Base-by-base conservation (phyloP, 2,113 vertebrate species). In the Madoqua kirkii region DNA sequence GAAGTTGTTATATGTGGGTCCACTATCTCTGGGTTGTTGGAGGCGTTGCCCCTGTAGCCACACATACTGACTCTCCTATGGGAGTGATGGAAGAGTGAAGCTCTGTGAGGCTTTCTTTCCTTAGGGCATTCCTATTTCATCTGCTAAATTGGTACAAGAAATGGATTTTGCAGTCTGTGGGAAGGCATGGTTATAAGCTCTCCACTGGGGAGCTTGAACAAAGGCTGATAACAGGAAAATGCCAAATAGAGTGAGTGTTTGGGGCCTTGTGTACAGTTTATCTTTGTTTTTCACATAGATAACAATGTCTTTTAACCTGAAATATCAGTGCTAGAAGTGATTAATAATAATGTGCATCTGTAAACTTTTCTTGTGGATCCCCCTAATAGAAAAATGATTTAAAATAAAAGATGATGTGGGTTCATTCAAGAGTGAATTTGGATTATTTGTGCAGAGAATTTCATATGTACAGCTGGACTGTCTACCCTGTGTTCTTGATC, bases 321-420 rank as follows among this genome's bases (percentile, higher is more conserved):
- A 89, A 36, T 79, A 78, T 45, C 45, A 74, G 0, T 55, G 25
- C 81, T 88, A 33, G 17, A 85, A 87, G 31, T 59, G 27, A 36
- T 52, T 55, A 36, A 59, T 95, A 83, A 85, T 76, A 64, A 27
- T 91, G 25, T 6, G 2, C 17, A 55, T 59, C 25, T 96, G 52
- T 48, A 93, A 82, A 89, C 74, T 87, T 92, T n/a, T 5, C 13
- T 43, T 59, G 36, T 91, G 45, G 55, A 29, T 82, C 71, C 74
- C 16, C 33, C 31, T 82, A 52, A 40, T 62, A 76, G 78, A 60
- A 95, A 95, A 95, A 52, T 71, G 3, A 86, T 62, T 91, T 94
- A 45, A 92, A 91, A 83, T 84, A 57, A 55, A 88, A 96, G 81
- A 40, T 81, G 33, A 25, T 76, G 2, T 76, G 87, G 3, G 2